Percentiles rank a stretch among this genome's conserved stretches.
Conservation (phyloP, 2,113 vertebrate species). For the Danio rerio region DNA sequence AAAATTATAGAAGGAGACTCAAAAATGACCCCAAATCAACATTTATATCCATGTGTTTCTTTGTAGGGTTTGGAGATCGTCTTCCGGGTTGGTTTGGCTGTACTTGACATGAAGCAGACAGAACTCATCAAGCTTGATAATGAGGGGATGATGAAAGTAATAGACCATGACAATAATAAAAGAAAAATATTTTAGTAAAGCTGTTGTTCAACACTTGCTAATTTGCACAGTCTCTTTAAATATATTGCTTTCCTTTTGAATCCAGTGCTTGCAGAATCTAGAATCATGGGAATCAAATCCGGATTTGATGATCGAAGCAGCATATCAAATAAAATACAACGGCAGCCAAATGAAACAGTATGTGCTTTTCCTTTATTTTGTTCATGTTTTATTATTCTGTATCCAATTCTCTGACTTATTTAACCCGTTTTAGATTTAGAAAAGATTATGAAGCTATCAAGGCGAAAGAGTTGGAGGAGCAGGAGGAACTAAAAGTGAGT, state of each 20-base stretch:
- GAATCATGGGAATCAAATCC: slow-evolving; percentile 90
- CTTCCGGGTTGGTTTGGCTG: slow-evolving; percentile 92
- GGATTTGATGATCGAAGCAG: slow-evolving; percentile 90
- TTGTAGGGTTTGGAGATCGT: slow-evolving; percentile 94
- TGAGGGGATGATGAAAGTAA: slow-evolving; percentile 98
- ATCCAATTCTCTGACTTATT: neutral
- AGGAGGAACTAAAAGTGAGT: slow-evolving; percentile 96
- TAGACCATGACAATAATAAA: neutral
- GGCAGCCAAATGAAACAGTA: slow-evolving; percentile 99
- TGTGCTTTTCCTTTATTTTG: slow-evolving; percentile 56
- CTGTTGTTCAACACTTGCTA: neutral
- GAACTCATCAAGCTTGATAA: slow-evolving; percentile 96
- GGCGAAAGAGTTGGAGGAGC: slow-evolving; percentile 97
- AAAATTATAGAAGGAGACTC: too few species aligned
- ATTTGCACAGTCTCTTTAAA: neutral
- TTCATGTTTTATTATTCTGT: neutral
- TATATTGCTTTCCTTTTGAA: neutral
- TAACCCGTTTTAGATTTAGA: slow-evolving; percentile 83
- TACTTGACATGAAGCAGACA: slow-evolving; percentile 93
- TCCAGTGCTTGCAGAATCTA: slow-evolving; percentile 93
- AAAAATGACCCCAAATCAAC: too few species aligned
- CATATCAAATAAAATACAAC: slow-evolving; percentile 98
- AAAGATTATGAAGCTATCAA: slow-evolving; percentile 99
- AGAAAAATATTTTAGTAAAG: neutral
- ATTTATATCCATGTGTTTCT: slow-evolving; percentile 60